phyloP scores from a whole-genome alignment of 2,113 vertebrate genomes.

The Lepus europaeus region DNA sequence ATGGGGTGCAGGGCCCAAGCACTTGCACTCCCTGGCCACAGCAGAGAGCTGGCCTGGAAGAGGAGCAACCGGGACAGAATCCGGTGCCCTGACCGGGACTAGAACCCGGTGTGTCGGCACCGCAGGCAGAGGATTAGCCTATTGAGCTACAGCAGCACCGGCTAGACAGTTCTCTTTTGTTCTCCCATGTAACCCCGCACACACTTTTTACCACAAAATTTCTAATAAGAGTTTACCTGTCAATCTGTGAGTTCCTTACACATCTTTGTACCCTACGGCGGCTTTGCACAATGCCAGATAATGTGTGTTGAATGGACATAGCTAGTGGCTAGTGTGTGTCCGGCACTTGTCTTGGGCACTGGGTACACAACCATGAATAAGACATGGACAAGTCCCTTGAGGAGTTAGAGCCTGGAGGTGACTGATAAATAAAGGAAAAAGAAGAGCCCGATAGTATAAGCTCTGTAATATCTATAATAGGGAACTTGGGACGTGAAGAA shows the following conservation, averaged over 20 bases:
- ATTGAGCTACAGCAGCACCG: no score
- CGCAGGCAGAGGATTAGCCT: no score
- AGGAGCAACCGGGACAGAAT: no score
- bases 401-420: neutral
- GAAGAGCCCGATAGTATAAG: slow-evolving; percentile 9
- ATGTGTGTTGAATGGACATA: neutral
- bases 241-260: neutral
- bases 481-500: neutral
- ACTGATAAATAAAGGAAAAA: neutral
- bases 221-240: neutral
- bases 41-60: no score
- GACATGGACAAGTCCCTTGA: neutral
- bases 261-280: neutral
- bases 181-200: neutral
- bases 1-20: no score
- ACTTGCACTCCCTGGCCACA: no score
- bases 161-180: neutral
- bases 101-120: no score
- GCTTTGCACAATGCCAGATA: neutral
- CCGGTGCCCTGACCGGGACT: no score
- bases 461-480: neutral
- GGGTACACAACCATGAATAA: neutral
- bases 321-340: neutral
- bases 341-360: neutral
- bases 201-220: neutral